These are phyloP conservation scores for Neoitamus cyanurus DNA, from an alignment of 2,888 invertebrate species.

Conservation along the genomic window DNA sequence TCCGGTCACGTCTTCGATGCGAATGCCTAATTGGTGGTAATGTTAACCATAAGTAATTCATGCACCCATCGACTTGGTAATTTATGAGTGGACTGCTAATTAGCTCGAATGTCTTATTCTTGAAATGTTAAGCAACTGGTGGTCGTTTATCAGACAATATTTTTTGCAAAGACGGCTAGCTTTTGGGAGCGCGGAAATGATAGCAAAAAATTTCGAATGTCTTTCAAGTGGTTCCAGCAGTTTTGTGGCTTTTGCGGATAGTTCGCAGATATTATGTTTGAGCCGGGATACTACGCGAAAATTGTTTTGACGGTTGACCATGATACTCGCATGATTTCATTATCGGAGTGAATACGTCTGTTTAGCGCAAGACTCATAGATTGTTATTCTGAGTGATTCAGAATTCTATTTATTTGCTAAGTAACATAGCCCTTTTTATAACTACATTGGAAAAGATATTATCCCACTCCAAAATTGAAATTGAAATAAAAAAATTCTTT, in stretches of 20 bases:
- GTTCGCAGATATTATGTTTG: not conserved
- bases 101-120: not conserved
- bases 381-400: too few species aligned
- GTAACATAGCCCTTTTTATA: too few species aligned
- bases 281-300: not conserved
- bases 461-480: too few species aligned
- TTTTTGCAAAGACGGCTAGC: not conserved
- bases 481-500: too few species aligned
- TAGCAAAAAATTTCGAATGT: not conserved
- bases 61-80: not conserved
- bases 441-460: too few species aligned
- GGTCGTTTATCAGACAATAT: not conserved
- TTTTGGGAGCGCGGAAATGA: not conserved
- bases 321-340: too few species aligned
- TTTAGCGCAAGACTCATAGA: too few species aligned
- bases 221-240: not conserved
- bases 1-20: slow-evolving; percentile 32
- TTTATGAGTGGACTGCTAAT: not conserved
- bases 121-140: not conserved
- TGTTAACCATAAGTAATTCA: slow-evolving; percentile 8
- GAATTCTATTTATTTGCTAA: too few species aligned
- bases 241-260: not conserved
- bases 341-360: too few species aligned
- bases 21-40: slow-evolving; percentile 14
- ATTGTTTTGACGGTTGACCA: not conserved